Percentiles rank a stretch among this genome's conserved stretches.
phyloP scores from a whole-genome alignment of 2,113 vertebrate species.

The Toxotes chatareus region DNA sequence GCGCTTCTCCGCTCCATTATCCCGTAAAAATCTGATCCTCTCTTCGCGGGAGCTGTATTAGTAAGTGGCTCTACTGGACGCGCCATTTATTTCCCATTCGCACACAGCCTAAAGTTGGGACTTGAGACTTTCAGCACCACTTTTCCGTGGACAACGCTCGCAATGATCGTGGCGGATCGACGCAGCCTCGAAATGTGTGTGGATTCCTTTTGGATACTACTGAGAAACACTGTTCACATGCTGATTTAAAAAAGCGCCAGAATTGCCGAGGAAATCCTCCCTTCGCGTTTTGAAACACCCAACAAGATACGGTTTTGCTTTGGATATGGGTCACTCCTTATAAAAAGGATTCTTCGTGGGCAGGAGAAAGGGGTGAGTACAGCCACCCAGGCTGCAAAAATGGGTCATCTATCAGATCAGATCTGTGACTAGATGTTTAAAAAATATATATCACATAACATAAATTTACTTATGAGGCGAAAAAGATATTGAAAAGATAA shows the following conservation, averaged over 20 bases:
- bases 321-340: conserved; percentile 73
- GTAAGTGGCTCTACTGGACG: conserved; percentile 12
- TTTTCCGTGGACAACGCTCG: conserved; percentile 73
- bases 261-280: conserved; percentile 13
- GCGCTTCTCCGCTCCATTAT: conserved; percentile 54
- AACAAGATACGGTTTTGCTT: conserved; percentile 31
- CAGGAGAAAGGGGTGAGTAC: conserved; percentile 68
- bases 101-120: conserved; percentile 73
- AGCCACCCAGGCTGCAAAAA: conserved; percentile 36
- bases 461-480: background rate
- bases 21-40: conserved; percentile 42
- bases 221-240: conserved; percentile 47
- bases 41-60: conserved; percentile 5
- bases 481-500: background rate
- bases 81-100: conserved; percentile 28
- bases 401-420: conserved; percentile 11
- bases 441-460: conserved; percentile 27
- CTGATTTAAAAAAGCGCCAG: conserved; percentile 9
- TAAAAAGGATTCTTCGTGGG: conserved; percentile 48
- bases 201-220: conserved; percentile 73
- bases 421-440: conserved; percentile 8
- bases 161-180: conserved; percentile 42
- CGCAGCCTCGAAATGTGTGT: conserved; percentile 52
- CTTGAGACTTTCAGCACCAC: conserved; percentile 75
- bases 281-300: background rate